These are phyloP conservation scores for Echinometra lucunter DNA, from an alignment of 53 echinoderm and acorn worm species.

Conservation along the genomic window DNA sequence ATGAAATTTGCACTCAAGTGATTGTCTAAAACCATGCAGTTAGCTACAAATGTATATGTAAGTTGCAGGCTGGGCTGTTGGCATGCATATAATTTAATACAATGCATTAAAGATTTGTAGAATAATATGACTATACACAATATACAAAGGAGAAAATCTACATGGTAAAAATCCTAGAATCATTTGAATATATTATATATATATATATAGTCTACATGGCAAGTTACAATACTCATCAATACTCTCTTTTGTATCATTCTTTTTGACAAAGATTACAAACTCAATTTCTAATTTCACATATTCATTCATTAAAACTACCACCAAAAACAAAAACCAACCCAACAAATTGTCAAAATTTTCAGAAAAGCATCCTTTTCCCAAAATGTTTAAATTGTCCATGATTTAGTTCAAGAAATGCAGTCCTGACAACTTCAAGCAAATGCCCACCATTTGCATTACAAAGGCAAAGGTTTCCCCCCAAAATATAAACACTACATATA, in stretches of 20 bases:
- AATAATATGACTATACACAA: background rate
- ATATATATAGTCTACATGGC: constrained; percentile 29
- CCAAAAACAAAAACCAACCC: too few species aligned
- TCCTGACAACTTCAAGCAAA: too few species aligned
- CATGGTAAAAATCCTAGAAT: background rate
- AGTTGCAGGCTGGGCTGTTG: background rate
- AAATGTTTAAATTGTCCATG: too few species aligned
- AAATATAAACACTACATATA: background rate
- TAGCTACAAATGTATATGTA: background rate
- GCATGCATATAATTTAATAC: constrained; percentile 53
- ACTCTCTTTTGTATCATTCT: background rate
- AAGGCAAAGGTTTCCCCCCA: too few species aligned
- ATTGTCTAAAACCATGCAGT: constrained; percentile 42
- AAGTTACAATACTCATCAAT: background rate
- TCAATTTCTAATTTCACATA: background rate
- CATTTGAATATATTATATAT: background rate
- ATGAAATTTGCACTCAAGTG: background rate
- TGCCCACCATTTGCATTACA: too few species aligned
- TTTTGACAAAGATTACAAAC: background rate
- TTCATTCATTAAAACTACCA: background rate
- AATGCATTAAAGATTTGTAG: background rate
- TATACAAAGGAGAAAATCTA: background rate
- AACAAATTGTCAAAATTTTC: too few species aligned
- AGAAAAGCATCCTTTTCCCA: too few species aligned
- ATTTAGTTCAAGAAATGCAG: too few species aligned